phyloP scores from a whole-genome alignment of 2,888 invertebrate species.

The Sceliomorpha sp. region DNA sequence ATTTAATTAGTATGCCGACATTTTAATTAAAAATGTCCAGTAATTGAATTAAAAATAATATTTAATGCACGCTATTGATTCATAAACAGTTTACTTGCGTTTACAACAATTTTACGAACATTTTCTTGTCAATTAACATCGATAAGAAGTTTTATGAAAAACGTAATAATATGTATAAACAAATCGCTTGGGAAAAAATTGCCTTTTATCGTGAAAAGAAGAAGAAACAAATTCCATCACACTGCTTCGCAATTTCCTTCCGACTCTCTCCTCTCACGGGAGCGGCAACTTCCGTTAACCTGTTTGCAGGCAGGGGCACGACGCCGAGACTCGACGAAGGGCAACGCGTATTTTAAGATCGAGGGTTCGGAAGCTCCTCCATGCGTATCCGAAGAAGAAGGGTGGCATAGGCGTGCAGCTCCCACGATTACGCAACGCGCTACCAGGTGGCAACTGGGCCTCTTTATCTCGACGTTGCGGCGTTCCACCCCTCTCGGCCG shows the following conservation, averaged over 20 bases:
- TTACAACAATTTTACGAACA: too few species aligned
- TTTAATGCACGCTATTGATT: too few species aligned
- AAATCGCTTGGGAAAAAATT: too few species aligned
- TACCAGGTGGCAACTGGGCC: constrained; percentile 68
- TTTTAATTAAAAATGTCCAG: too few species aligned
- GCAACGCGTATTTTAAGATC: constrained; percentile 31
- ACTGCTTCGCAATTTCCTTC: constrained; percentile 19
- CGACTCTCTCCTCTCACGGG: constrained; percentile 21
- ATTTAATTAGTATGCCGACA: too few species aligned
- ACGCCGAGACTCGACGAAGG: constrained; percentile 24
- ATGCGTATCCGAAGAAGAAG: constrained; percentile 50
- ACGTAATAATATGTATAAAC: too few species aligned
- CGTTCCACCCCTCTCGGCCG: constrained; percentile 13
- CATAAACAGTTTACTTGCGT: too few species aligned
- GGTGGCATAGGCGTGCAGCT: constrained; percentile 68
- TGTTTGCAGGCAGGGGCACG: constrained; percentile 48
- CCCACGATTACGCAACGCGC: constrained; percentile 68
- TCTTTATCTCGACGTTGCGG: constrained; percentile 60
- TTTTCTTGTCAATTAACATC: too few species aligned
- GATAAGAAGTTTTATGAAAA: too few species aligned
- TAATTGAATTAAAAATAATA: too few species aligned
- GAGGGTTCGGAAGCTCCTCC: constrained; percentile 42
- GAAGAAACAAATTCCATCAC: too few species aligned
- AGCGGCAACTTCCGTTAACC: constrained; percentile 56
- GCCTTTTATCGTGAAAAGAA: too few species aligned